A percentile compares a stretch with the other conserved stretches of the same genome.
Conservation (phyloP, 2,113 vertebrate species). For the Notarius quadriscutis region DNA sequence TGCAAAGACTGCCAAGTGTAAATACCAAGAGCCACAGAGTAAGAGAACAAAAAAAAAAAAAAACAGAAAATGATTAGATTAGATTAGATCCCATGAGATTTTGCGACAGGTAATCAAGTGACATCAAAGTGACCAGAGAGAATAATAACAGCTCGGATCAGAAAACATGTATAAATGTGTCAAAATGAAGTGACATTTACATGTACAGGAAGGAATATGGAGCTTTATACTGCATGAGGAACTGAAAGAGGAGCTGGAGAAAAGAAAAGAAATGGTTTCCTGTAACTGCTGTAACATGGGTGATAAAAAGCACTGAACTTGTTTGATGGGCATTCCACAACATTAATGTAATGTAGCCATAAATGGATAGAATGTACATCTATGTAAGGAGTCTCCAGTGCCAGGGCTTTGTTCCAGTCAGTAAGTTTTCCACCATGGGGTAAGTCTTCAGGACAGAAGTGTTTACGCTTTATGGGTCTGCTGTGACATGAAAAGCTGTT, state of each 20-base stretch:
- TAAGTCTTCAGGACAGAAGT: neutral
- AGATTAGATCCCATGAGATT: neutral
- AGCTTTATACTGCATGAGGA: neutral
- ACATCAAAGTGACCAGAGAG: neutral
- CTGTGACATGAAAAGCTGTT: too few species aligned
- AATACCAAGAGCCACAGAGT: neutral
- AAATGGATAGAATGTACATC: neutral
- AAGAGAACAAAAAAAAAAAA: neutral
- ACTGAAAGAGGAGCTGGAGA: neutral
- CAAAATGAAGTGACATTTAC: neutral
- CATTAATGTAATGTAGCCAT: neutral
- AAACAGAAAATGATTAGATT: neutral
- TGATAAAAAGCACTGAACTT: neutral
- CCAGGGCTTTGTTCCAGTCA: neutral
- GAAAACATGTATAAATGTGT: neutral
- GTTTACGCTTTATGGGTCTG: neutral
- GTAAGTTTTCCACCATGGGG: neutral
- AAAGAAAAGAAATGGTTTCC: neutral
- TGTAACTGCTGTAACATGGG: neutral
- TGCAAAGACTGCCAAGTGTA: conserved; percentile 13
- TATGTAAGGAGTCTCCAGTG: neutral
- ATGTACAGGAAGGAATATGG: neutral
- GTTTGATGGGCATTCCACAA: neutral
- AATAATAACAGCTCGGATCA: neutral
- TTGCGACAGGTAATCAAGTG: neutral